Evolutionary conservation across 2,797 vertebrate species (phyloP), one percentile per base, ranked within the genome.

Genomic region (Tenualosa thibaudeaui): DNA sequence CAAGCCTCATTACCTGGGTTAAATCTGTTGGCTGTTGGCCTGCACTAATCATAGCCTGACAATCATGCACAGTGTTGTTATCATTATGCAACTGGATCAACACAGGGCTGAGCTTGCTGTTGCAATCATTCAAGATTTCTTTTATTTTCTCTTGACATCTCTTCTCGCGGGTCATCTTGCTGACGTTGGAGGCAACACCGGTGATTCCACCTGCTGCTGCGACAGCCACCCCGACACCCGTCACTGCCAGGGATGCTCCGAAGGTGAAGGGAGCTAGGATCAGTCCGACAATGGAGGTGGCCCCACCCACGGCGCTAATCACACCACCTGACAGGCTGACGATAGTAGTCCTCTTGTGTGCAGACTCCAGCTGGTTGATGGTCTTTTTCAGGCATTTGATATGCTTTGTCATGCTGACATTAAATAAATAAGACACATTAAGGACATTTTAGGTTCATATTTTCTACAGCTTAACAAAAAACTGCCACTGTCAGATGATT

Each of bases 131-230:
- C 83, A 95, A 93, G 89, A 94, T 93, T 87, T 92, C 93, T 89
- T 94, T 92, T 84, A 95, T 89, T 84, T 90, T 92, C 85, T 93
- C 93, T 0, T 93, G 89, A 87, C 94, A 93, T 87, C 86, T 91
- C 82, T 82, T 93, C 81, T 92, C 93, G 84, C 93, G 93, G n/a
- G 94, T 90, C 0, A 91, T 90, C 49, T 95, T 93, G 0, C 93
- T 93, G 84, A 95, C 92, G 0, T 95, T 95, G 4, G 94, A 94
- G 0, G 91, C 90, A 0, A 92, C 94, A 1, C 94, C 91, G 1
- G 94, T 89, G 81, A 95, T 88, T 89, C 94, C 94, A 60, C 95
- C 95, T 0, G 92, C 93, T 0, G 92, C 92, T 2, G 93, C 93
- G 56, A 93, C 89, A 0, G 90, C 31, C 9, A 94, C 92, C 40